A percentile compares a stretch with the other conserved stretches of the same genome.
These are phyloP conservation scores for Drosophila suboccidentalis DNA, from an alignment of 2,888 invertebrate genomes.

Conservation along the genomic window DNA sequence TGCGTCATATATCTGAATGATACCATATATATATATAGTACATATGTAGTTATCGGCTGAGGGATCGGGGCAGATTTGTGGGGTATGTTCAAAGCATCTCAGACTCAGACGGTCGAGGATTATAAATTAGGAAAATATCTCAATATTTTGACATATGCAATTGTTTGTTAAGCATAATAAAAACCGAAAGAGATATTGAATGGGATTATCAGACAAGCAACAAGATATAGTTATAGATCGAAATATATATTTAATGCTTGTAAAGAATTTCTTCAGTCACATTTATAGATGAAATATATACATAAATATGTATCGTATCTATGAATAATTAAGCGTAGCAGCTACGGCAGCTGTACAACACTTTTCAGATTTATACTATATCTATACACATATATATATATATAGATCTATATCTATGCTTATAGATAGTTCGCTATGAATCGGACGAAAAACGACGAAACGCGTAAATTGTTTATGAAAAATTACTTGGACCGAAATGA, in stretches of 20 bases:
- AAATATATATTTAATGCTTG: slow-evolving; percentile 25
- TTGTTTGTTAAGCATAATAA: slow-evolving; percentile 64
- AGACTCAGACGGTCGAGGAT: slow-evolving; percentile 4
- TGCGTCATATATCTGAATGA: slow-evolving; percentile 39
- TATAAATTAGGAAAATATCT: slow-evolving; percentile 64
- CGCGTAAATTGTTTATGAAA: slow-evolving; percentile 81
- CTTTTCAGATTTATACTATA: slow-evolving; percentile 49
- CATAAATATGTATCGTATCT: slow-evolving; percentile 33
- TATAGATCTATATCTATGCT: slow-evolving; percentile 3
- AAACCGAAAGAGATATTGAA: slow-evolving; percentile 35
- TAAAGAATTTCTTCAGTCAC: slow-evolving; percentile 29
- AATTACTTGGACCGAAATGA: slow-evolving; percentile 80
- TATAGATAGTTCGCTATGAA: slow-evolving; percentile 30
- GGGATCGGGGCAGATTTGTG: background rate
- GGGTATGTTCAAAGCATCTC: slow-evolving; percentile 26
- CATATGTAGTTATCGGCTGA: background rate
- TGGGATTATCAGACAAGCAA: slow-evolving; percentile 39
- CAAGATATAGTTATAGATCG: background rate
- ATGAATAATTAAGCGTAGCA: slow-evolving; percentile 77
- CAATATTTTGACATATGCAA: slow-evolving; percentile 78
- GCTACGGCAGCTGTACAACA: slow-evolving; percentile 68
- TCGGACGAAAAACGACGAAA: slow-evolving; percentile 42
- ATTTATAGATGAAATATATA: slow-evolving; percentile 1
- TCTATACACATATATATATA: background rate
- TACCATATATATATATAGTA: slow-evolving; percentile 5